phyloP scores from a whole-genome alignment of 2,113 vertebrate species.

The Dunckerocampus dactyliophorus region DNA sequence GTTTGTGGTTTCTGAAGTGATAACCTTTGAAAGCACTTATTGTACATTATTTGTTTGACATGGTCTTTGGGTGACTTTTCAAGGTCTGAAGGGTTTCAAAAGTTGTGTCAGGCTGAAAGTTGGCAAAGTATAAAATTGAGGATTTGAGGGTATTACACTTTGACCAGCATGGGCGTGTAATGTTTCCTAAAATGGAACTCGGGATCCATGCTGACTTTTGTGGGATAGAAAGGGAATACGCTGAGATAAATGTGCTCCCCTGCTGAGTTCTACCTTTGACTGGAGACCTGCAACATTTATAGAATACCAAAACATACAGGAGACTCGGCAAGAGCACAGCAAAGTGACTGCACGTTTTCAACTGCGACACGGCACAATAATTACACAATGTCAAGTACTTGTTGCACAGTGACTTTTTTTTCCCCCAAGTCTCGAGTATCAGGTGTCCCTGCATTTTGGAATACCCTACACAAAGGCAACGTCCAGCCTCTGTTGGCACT shows the following conservation, averaged over 20 bases:
- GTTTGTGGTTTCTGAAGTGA: too few species aligned
- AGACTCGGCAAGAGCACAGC: neutral
- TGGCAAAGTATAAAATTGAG: neutral
- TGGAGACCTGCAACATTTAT: constrained; percentile 7
- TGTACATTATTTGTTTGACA: neutral
- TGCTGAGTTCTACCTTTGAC: constrained; percentile 5
- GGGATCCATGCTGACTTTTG: constrained; percentile 6
- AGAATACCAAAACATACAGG: constrained; percentile 1
- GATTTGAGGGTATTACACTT: neutral
- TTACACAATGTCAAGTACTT: too few species aligned
- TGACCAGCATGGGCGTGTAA: neutral
- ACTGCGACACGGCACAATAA: too few species aligned
- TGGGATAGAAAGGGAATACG: neutral
- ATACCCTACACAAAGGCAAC: too few species aligned
- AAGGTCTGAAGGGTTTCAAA: neutral
- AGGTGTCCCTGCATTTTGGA: too few species aligned
- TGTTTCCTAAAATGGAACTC: constrained; percentile 4
- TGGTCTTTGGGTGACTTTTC: too few species aligned
- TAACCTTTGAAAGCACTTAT: neutral
- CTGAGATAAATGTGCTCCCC: constrained; percentile 11
- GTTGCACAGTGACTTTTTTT: too few species aligned
- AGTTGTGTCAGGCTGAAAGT: neutral
- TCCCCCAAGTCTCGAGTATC: too few species aligned
- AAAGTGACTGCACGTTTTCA: too few species aligned
- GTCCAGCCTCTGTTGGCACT: too few species aligned